Evolutionary conservation across 1,140 invertebrate genomes (phyloP).

Genomic region (Achatina immaculata): DNA sequence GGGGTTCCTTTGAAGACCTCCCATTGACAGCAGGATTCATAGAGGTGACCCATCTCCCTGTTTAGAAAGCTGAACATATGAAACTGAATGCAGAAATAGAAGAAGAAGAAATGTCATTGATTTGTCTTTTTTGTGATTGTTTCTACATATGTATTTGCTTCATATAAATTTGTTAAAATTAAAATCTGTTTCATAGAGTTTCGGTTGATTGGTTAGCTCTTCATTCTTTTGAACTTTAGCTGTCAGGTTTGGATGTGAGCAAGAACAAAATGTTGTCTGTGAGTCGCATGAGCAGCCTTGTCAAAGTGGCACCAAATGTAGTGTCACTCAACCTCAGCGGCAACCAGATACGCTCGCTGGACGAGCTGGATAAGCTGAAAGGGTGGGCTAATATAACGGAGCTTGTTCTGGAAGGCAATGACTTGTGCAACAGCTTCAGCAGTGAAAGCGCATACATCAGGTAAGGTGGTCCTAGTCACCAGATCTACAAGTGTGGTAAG

Average conservation of each 20-base stretch:
- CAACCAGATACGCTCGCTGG: slow-evolving; percentile 23
- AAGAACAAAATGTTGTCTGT: slow-evolving; percentile 24
- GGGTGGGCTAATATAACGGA: slow-evolving; percentile 32
- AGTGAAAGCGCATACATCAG: slow-evolving; percentile 20
- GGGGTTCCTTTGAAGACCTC: too few relatives aligned
- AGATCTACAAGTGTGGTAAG: background rate
- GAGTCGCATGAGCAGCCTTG: slow-evolving; percentile 7
- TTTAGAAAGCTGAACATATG: too few relatives aligned
- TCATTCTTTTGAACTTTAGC: background rate
- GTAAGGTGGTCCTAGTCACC: background rate
- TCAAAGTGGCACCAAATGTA: slow-evolving; percentile 29
- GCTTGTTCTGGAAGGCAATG: slow-evolving; percentile 30
- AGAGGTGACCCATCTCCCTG: too few relatives aligned
- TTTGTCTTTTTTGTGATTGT: too few relatives aligned
- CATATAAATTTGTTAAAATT: too few relatives aligned
- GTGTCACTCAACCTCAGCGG: slow-evolving; percentile 9
- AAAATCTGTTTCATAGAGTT: too few relatives aligned
- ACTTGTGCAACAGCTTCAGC: slow-evolving; percentile 16
- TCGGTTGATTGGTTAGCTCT: too few relatives aligned
- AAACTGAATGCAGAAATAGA: too few relatives aligned
- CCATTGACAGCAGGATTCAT: too few relatives aligned
- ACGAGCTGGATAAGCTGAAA: slow-evolving; percentile 35
- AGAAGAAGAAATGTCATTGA: too few relatives aligned
- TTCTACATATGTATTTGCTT: too few relatives aligned
- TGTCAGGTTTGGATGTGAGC: slow-evolving; percentile 32